Evolutionary conservation across 2,797 vertebrate species (phyloP), one percentile per base, ranked within the genome.

Genomic region (Xenops minutus): DNA sequence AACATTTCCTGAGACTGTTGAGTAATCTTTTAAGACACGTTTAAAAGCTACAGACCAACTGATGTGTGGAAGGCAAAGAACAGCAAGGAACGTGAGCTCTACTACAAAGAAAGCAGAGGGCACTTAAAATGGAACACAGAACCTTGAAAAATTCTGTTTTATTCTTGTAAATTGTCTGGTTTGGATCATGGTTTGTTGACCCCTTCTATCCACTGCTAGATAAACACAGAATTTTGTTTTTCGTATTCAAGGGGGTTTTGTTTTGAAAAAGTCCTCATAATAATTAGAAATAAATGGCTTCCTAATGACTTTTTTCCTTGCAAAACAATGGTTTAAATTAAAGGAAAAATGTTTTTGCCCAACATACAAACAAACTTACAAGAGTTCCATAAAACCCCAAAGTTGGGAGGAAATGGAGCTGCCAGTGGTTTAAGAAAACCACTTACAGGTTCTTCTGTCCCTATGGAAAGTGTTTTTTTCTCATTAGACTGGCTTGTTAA

Each of bases 271-370:
- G 6, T 55, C 23, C 14, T 75, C 39, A 54, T 72, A 75, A 81
- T 89, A 92, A 92, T 92, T 86, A 76, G 55, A 91, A 93, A 81
- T 78, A 95, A 92, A 88, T 92, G 79, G 29, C 43, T 88, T 93
- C 84, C 18, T 78, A 96, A 66, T 92, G 62, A 69, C 39, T 39
- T 84, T 87, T 96, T 92, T 39, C 62, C 62, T 92, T 88, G 82
- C 32, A 92, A 94, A 96, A 94, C 88, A 90, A 64, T 94, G 91
- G 59, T 76, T 92, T 96, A 89, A 96, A 95, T 95, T 88, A 95
- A 84, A 91, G 87, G 69, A 88, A 92, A 88, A 88, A 88, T 85
- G 39, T 16, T 96, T 95, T 93, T 95, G 41, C 51, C 69, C 51
- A 86, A 7, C 41, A 36, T 37, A 61, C 83, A 94, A 89, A 86